Conservation (phyloP, 2,113 vertebrate genomes). For the Corythornis vintsioides region DNA sequence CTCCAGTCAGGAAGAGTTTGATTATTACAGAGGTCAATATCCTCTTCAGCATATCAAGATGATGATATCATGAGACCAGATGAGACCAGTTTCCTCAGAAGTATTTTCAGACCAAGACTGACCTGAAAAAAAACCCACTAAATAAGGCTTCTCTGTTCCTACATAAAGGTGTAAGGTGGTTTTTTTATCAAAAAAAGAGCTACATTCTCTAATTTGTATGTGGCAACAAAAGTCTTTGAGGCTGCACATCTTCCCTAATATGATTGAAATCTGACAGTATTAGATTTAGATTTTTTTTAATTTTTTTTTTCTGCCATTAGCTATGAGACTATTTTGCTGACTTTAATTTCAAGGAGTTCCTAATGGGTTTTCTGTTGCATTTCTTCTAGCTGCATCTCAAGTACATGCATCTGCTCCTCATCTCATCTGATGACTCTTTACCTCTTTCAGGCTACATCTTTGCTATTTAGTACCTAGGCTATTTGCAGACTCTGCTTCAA, state of each 20-base stretch:
- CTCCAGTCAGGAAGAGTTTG: not conserved
- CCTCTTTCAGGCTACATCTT: not conserved
- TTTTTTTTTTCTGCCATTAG: not conserved
- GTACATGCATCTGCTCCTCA: constrained; percentile 29
- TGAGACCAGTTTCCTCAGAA: not conserved
- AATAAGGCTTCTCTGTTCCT: not conserved
- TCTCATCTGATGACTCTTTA: not conserved
- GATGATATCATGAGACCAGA: not conserved
- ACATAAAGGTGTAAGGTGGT: too few relatives aligned
- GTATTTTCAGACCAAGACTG: not conserved
- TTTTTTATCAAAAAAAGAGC: not conserved
- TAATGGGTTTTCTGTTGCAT: not conserved
- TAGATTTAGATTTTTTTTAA: not conserved
- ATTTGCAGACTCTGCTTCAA: not conserved
- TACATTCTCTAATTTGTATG: not conserved
- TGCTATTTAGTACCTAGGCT: not conserved
- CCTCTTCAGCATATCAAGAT: not conserved
- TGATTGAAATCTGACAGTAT: not conserved
- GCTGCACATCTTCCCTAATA: not conserved
- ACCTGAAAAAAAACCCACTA: not conserved
- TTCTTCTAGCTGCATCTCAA: constrained; percentile 23
- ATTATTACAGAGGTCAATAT: not conserved
- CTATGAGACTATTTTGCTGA: not conserved
- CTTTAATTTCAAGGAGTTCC: constrained; percentile 11
- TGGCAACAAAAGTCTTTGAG: not conserved